Evolutionary conservation across 2,113 vertebrate species (phyloP).

Genomic region (Cynopterus brachyotis): DNA sequence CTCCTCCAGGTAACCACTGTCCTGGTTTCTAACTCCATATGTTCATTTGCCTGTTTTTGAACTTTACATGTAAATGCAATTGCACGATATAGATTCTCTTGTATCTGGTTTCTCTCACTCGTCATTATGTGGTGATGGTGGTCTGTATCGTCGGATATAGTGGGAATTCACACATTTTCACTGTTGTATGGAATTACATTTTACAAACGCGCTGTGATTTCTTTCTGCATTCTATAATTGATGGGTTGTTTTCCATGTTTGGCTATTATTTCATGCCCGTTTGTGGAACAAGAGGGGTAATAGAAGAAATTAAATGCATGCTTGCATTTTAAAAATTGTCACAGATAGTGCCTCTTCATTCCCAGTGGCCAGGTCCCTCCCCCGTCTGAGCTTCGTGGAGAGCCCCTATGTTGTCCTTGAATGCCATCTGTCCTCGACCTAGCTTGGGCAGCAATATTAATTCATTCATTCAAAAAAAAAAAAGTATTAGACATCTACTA

Average conservation of each 20-base stretch:
- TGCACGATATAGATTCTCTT: accelerated
- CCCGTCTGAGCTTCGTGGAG: neutral
- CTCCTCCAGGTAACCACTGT: neutral
- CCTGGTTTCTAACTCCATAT: neutral
- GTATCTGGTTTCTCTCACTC: neutral
- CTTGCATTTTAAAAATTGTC: neutral
- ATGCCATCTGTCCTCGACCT: neutral
- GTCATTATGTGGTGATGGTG: neutral
- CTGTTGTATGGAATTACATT: neutral
- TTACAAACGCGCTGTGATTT: neutral
- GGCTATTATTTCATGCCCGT: neutral
- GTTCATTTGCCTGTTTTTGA: neutral
- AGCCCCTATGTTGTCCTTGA: neutral
- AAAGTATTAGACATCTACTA: neutral
- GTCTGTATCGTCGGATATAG: neutral
- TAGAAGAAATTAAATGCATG: neutral
- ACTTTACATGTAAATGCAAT: neutral
- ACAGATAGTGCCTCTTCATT: neutral
- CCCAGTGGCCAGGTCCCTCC: neutral
- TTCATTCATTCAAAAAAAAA: neutral
- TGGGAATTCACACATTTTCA: neutral
- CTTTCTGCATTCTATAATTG: neutral
- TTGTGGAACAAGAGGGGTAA: neutral
- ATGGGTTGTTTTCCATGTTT: neutral
- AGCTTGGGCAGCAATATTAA: neutral